A percentile compares a stretch with the other conserved stretches of the same genome.
Evolutionary conservation across 2,797 vertebrate genomes (phyloP).

Genomic region (Oreonectes daqikongensis): DNA sequence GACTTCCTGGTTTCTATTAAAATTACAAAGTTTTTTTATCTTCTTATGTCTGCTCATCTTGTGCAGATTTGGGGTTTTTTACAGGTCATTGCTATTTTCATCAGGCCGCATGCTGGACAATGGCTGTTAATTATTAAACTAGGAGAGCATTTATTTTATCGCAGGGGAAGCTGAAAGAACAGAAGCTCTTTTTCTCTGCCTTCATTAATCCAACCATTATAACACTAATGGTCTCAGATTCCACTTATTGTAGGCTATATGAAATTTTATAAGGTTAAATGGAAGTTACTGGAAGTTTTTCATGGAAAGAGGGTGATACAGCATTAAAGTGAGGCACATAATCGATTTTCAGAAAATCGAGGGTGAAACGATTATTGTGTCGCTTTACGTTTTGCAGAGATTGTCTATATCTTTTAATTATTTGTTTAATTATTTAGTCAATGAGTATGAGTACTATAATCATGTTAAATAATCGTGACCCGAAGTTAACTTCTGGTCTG

Average conservation of each 20-base stretch:
- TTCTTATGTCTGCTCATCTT: not conserved
- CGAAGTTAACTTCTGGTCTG: no score
- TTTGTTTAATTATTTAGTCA: no score
- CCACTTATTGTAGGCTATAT: conserved; percentile 8
- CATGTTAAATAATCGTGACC: no score
- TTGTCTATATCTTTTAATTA: no score
- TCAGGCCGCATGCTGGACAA: conserved; percentile 40
- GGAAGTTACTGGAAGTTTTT: conserved; percentile 18
- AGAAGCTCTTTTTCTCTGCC: conserved; percentile 23
- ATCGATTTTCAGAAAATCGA: no score
- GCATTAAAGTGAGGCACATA: not conserved
- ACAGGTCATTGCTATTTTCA: conserved; percentile 30
- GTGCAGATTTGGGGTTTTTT: not conserved
- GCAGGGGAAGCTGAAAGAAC: conserved; percentile 46
- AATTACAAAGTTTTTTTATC: no score
- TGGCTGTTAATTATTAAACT: conserved; percentile 68
- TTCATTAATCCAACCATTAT: conserved; percentile 18
- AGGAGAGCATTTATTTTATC: conserved; percentile 29
- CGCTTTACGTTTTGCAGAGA: no score
- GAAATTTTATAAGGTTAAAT: conserved; percentile 21
- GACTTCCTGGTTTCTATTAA: no score
- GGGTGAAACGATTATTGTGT: no score
- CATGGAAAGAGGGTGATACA: not conserved
- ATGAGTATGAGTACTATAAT: no score
- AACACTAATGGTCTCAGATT: conserved; percentile 28